Conservation (phyloP, 2,888 invertebrate species). For the Heliothis peltigera region DNA sequence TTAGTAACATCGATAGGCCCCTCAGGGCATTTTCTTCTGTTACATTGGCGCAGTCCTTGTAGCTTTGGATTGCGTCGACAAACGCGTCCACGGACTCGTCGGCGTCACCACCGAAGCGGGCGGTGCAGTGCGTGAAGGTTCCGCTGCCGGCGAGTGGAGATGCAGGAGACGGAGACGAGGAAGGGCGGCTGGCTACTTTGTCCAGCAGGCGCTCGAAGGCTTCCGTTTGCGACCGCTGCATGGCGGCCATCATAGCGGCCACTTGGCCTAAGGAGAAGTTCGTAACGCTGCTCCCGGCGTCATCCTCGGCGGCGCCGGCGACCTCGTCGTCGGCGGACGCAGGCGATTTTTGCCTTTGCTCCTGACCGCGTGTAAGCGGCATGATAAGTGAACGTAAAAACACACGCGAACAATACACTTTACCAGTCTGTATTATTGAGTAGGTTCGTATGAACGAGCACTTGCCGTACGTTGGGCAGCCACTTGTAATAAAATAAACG, state of each 20-base stretch:
- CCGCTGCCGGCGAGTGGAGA: neutral
- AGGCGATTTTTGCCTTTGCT: neutral
- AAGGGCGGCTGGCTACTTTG: neutral
- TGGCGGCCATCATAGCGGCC: constrained; percentile 17
- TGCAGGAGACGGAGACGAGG: neutral
- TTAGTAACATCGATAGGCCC: neutral
- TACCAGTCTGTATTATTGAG: no score
- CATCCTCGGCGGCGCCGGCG: neutral
- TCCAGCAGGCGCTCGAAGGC: constrained; percentile 14
- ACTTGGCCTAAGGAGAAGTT: neutral
- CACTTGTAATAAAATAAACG: neutral
- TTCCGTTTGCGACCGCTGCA: constrained; percentile 14
- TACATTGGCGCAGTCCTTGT: constrained; percentile 2
- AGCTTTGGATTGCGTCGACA: neutral
- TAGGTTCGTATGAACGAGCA: neutral
- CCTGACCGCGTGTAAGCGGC: neutral
- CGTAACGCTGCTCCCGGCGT: neutral
- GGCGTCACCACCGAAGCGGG: neutral
- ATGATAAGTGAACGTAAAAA: neutral
- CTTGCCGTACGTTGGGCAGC: neutral
- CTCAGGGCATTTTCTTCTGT: constrained; percentile 1
- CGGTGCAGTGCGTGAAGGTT: neutral
- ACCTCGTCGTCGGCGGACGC: neutral
- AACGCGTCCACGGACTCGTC: neutral
- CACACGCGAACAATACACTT: no score